Conservation (phyloP, 2,113 vertebrate genomes). For the Cyphomyrus discorhynchus region DNA sequence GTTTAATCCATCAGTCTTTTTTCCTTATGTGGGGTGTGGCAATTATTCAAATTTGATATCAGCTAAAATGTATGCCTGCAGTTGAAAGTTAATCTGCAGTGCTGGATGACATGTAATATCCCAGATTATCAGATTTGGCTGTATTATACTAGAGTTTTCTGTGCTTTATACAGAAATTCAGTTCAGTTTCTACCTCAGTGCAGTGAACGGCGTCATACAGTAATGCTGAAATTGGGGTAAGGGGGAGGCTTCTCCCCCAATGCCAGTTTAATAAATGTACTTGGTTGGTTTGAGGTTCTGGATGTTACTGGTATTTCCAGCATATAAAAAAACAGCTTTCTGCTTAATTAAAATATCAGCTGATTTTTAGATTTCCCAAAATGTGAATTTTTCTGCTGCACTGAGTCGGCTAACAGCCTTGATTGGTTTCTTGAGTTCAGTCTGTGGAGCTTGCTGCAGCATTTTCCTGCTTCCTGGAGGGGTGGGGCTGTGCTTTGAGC, state of each 20-base stretch:
- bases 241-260: neutral
- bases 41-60: neutral
- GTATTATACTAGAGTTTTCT: neutral
- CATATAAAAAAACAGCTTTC: neutral
- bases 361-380: neutral
- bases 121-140: neutral
- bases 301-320: neutral
- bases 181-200: neutral
- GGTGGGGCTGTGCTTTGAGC: conserved; percentile 39
- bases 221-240: neutral
- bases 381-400: neutral
- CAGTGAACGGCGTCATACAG: neutral
- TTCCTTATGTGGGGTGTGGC: conserved; percentile 13
- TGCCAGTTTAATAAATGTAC: neutral
- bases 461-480: conserved; percentile 17
- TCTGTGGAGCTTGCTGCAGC: neutral
- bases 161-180: neutral
- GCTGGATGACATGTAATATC: neutral
- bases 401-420: conserved; percentile 35
- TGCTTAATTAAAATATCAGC: neutral
- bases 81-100: neutral
- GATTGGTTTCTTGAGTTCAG: conserved; percentile 14
- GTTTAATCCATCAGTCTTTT: neutral
- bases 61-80: neutral
- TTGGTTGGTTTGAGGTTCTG: neutral